Evolutionary conservation across 2,888 invertebrate species (phyloP).

Genomic region (Catocala nupta): DNA sequence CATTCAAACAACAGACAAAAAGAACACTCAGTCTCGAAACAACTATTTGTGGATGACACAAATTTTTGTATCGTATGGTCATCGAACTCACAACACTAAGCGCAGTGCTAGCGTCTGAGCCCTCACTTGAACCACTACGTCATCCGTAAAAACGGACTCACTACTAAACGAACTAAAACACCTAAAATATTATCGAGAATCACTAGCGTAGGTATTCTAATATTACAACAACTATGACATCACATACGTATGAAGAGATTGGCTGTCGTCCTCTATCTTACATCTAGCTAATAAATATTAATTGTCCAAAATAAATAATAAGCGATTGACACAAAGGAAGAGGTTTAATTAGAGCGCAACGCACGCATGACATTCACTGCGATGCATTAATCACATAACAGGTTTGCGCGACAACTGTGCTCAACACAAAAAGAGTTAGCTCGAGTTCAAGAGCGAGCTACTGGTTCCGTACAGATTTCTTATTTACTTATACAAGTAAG

Average conservation of each 20-base stretch:
- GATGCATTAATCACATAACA: slow-evolving; percentile 72
- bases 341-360: slow-evolving; percentile 73
- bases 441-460: not conserved
- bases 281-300: slow-evolving; percentile 41
- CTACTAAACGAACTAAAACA: too few relatives aligned
- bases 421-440: slow-evolving; percentile 51
- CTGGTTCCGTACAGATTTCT: slow-evolving; percentile 38
- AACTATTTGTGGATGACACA: too few relatives aligned
- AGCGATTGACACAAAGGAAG: slow-evolving; percentile 63
- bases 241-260: not conserved
- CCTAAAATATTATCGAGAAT: too few relatives aligned
- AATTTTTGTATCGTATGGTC: too few relatives aligned
- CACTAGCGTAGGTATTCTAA: too few relatives aligned
- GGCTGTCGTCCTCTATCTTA: not conserved
- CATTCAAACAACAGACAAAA: too few relatives aligned
- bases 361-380: slow-evolving; percentile 70
- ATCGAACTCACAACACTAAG: too few relatives aligned
- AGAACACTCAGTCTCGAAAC: too few relatives aligned
- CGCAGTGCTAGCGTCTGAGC: too few relatives aligned
- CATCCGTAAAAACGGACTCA: too few relatives aligned
- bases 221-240: not conserved
- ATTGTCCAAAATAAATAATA: slow-evolving; percentile 40
- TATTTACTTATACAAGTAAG: too few relatives aligned
- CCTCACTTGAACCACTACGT: too few relatives aligned
- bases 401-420: slow-evolving; percentile 66